These are phyloP conservation scores for Lepisosteus osseus DNA, from an alignment of 2,113 vertebrate genomes.

Conservation along the genomic window DNA sequence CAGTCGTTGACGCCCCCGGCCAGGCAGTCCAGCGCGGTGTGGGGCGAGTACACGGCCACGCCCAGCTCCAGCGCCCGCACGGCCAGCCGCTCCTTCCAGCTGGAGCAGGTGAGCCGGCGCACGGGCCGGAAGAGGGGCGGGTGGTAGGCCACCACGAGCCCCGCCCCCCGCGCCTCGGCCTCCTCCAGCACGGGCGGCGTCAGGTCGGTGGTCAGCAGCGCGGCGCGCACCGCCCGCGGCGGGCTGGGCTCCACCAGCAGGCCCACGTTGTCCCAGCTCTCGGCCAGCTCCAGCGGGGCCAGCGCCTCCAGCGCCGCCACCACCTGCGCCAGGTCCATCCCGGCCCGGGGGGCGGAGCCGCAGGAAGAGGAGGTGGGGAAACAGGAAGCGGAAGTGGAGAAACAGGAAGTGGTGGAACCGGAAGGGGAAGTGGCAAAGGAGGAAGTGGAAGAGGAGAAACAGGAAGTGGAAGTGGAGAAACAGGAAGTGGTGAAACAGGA, in stretches of 20 bases:
- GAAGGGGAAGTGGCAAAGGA: too few relatives aligned
- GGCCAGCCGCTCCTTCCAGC: conserved; percentile 87
- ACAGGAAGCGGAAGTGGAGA: too few relatives aligned
- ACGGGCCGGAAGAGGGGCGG: conserved; percentile 84
- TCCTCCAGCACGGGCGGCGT: conserved; percentile 86
- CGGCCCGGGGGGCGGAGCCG: background rate
- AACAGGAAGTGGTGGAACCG: too few relatives aligned
- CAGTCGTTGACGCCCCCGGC: conserved; percentile 85
- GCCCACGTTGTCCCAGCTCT: conserved; percentile 94
- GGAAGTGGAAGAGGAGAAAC: too few relatives aligned
- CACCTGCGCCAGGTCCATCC: conserved; percentile 78
- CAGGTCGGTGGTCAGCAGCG: conserved; percentile 88
- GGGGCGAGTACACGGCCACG: conserved; percentile 87
- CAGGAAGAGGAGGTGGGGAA: too few relatives aligned
- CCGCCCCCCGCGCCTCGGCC: conserved; percentile 65
- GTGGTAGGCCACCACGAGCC: conserved; percentile 90
- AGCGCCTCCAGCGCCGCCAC: conserved; percentile 76
- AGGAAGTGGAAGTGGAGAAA: too few relatives aligned
- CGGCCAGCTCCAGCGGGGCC: conserved; percentile 80
- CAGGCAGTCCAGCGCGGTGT: conserved; percentile 82
- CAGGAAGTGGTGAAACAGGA: too few relatives aligned
- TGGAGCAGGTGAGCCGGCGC: conserved; percentile 73
- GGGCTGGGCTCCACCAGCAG: conserved; percentile 86
- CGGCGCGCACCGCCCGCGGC: conserved; percentile 66
- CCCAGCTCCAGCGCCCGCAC: conserved; percentile 79